Evolutionary conservation across 2,113 vertebrate species (phyloP), one percentile per base, ranked within the genome.

Genomic region (Zapornia atra): DNA sequence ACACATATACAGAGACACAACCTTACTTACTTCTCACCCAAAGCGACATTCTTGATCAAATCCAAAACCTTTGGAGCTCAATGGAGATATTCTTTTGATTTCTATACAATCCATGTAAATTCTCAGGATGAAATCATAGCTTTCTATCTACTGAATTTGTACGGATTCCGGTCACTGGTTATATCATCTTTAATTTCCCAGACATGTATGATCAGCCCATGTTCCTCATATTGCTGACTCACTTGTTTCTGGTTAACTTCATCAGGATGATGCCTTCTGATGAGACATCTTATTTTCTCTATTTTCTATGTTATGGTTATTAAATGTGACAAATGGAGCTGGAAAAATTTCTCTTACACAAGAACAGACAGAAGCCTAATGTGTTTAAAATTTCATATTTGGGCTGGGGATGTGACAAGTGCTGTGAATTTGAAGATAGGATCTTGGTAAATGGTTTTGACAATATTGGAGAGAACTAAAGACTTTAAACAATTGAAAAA

Each of bases 321-420:
- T 64, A 83, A 84, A 92, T 40, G 36, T 92, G 86, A 86, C 46
- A 96, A 96, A 83, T 25, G 20, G 66, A 90, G 34, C 29, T 75
- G 65, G 69, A 86, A 96, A 71, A 51, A 14, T 26, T 83, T 53
- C 10, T 51, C 17, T 75, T 75, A 40, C 48, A 66, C 20, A 76
- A 81, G 51, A 92, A 82, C 40, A 90, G 60, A 68, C 46, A 86
- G 53, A 82, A 81, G 25, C 28, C 5, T 78, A 86, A 91, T 15
- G 44, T 38, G 14, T 92, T 96, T 94, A 95, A 83, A 92, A 72
- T 82, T 94, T 91, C 14, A 76, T 92, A 38, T 84, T 84, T 68
- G 48, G 42, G 17, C 14, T 60, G 16, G 5, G 22, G 8, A 34
- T 68, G 19, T 78, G 83, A 86, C 51, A 84, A 66, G 25, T 19